Evolutionary conservation across 2,888 invertebrate genomes (phyloP).

Genomic region (Mythimna albipuncta): DNA sequence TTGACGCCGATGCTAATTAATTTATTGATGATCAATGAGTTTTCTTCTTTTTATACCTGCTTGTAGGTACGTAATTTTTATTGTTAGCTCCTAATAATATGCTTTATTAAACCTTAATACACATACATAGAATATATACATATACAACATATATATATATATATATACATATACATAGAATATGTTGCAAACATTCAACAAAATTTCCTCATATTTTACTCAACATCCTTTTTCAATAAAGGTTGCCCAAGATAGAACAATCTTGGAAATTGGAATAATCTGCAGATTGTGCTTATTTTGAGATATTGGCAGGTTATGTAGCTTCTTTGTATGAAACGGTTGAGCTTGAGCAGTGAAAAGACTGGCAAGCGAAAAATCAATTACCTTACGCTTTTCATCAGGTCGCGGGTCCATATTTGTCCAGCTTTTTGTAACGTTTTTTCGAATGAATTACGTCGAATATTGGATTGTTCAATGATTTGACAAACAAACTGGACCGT

Average conservation of each 20-base stretch:
- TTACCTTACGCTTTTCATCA: slow-evolving; percentile 18
- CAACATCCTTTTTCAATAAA: slow-evolving; percentile 2
- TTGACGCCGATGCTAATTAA: neutral
- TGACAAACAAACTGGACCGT: neutral
- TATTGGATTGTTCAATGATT: neutral
- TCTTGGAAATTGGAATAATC: slow-evolving; percentile 11
- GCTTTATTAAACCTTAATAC: neutral
- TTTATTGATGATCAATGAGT: neutral
- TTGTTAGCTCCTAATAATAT: neutral
- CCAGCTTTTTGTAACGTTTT: neutral
- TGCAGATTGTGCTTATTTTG: slow-evolving; percentile 12
- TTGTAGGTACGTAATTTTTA: neutral
- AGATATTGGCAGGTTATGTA: slow-evolving; percentile 29
- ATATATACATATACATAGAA: too few species aligned
- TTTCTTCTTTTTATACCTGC: neutral
- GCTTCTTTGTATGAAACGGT: slow-evolving; percentile 24
- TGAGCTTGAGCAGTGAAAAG: slow-evolving; percentile 24
- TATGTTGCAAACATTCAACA: too few species aligned
- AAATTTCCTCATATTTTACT: slow-evolving; percentile 5
- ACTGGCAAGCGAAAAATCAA: slow-evolving; percentile 22
- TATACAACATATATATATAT: too few species aligned
- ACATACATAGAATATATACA: too few species aligned
- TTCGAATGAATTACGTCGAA: too few species aligned
- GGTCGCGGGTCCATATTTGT: slow-evolving; percentile 1
- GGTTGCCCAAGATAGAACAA: neutral